Evolutionary conservation across 2,888 invertebrate genomes (phyloP).

Genomic region (Capitulum mitella): DNA sequence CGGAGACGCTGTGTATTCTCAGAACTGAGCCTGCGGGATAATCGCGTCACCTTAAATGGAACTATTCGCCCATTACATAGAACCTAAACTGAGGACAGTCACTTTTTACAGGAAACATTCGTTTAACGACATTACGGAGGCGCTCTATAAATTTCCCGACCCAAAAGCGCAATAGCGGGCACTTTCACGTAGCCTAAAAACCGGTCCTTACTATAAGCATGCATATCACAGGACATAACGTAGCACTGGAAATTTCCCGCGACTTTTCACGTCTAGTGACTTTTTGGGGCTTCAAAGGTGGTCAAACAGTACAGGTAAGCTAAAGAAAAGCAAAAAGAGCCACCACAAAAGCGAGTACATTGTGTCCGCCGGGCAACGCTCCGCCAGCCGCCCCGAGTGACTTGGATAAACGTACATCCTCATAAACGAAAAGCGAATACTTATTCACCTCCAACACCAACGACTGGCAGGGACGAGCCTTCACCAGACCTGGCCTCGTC

Average conservation of each 20-base stretch:
- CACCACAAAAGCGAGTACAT: not conserved
- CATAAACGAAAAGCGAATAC: not conserved
- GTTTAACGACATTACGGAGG: no score
- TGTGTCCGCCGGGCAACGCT: not conserved
- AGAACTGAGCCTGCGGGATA: no score
- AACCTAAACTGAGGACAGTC: no score
- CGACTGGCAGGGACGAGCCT: no score
- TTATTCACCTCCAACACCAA: no score
- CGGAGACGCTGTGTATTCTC: not conserved
- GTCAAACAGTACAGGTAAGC: not conserved
- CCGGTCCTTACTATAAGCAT: not conserved
- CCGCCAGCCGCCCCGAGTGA: not conserved
- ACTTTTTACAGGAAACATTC: no score
- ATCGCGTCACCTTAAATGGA: no score
- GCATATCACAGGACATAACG: slow-evolving; percentile 7
- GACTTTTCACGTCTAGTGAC: not conserved
- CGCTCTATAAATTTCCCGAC: no score
- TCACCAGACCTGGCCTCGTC: no score
- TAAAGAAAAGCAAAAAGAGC: not conserved
- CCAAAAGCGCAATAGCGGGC: no score
- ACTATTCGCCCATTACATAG: no score
- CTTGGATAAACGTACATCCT: not conserved
- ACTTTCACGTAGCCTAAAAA: not conserved
- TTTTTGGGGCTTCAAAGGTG: not conserved
- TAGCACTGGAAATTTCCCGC: not conserved